Percentiles rank a stretch among this genome's conserved stretches.
These are phyloP conservation scores for Drosophila suzukii DNA, from an alignment of 1,140 invertebrate genomes.

Conservation along the genomic window DNA sequence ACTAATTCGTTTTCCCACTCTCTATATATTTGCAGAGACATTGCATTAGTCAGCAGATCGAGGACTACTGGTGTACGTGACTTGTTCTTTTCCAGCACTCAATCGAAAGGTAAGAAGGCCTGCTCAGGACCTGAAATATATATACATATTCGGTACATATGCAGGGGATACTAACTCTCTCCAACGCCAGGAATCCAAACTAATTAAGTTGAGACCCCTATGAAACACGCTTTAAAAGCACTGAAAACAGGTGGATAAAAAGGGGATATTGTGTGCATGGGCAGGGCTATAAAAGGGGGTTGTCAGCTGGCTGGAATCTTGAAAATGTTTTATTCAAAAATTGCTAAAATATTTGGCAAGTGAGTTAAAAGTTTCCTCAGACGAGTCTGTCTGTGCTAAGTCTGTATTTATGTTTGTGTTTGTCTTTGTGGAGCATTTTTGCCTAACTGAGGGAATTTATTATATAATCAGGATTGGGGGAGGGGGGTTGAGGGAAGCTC, in stretches of 20 bases:
- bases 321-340: slow-evolving; percentile 78
- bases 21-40: slow-evolving; percentile 37
- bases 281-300: not conserved
- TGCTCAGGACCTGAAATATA: too few relatives aligned
- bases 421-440: slow-evolving; percentile 68
- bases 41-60: slow-evolving; percentile 50
- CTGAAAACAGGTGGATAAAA: slow-evolving; percentile 8
- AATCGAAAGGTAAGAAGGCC: slow-evolving; percentile 35
- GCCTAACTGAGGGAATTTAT: slow-evolving; percentile 79
- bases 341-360: slow-evolving; percentile 80
- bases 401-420: slow-evolving; percentile 75
- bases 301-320: slow-evolving; percentile 38
- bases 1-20: slow-evolving; percentile 32
- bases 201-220: slow-evolving; percentile 44
- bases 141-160: slow-evolving; percentile 7
- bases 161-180: not conserved
- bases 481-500: slow-evolving; percentile 54
- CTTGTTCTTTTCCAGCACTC: slow-evolving; percentile 39
- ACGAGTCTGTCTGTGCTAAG: slow-evolving; percentile 45
- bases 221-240: slow-evolving; percentile 62
- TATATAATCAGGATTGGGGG: slow-evolving; percentile 53
- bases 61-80: slow-evolving; percentile 27
- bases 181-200: slow-evolving; percentile 16
- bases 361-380: slow-evolving; percentile 73
- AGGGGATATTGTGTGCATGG: too few relatives aligned